Evolutionary conservation across 2,888 invertebrate genomes (phyloP), one percentile per base, ranked within the genome.

Genomic region (Erpobdella octoculata): DNA sequence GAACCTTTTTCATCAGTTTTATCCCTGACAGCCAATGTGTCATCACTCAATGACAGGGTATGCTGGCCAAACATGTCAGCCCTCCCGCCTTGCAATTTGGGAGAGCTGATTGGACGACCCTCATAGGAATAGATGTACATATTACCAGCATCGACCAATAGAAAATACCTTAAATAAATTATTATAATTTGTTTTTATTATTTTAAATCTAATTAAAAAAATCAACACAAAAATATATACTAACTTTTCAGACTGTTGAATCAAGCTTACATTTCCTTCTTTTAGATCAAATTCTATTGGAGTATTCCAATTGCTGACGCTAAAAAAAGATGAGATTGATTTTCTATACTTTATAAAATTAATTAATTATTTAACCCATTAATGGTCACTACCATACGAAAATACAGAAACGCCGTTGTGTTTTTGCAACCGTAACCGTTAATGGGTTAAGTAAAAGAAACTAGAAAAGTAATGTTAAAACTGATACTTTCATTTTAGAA

Each of bases 211-310:
- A n/a, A n/a, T n/a, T n/a, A n/a, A n/a, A n/a, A n/a, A n/a, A n/a
- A n/a, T n/a, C n/a, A n/a, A n/a, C n/a, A n/a, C n/a, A 59, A 21
- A 59, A 9, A 31, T 28, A 28, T 5, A 70, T 25, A 59, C 71
- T 21, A 28, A 93, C 92, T 89, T 92, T 83, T 92, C 90, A 70
- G 91, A 87, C 72, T 92, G 86, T 65, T 91, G 84, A 72, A 93
- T 88, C 80, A 92, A 87, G 75, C 89, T 90, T 1, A 93, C 90
- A 71, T 89, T 88, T 0, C 90, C 90, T 81, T 92, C 93, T 80
- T 92, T 91, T 71, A 94, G 85, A 80, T 97, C 96, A 79, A 95
- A 90, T 71, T 96, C 93, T 4, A 91, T 90, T 0, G 97, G 96
- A 0, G 96, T 96, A 81, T 96, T 97, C 88, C 96, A 92, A 77